Conservation (phyloP, 1,140 invertebrate genomes). For the Lerema accius region DNA sequence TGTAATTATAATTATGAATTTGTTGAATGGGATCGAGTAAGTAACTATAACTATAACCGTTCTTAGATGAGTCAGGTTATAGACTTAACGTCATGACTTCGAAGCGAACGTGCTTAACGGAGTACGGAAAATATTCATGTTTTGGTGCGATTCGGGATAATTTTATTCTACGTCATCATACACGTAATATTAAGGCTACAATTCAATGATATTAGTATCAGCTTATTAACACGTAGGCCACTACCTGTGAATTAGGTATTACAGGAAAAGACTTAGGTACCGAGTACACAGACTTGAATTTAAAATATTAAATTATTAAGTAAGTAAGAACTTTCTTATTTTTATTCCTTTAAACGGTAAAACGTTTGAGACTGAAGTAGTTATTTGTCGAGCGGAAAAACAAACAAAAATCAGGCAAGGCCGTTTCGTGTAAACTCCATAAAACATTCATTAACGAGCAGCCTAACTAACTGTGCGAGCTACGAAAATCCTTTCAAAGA, state of each 20-base stretch:
- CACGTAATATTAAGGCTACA: background rate
- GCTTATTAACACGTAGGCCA: background rate
- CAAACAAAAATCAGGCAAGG: background rate
- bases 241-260: too few species aligned
- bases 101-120: background rate
- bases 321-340: too few species aligned
- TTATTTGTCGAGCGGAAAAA: background rate
- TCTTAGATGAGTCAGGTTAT: slow-evolving; percentile 48
- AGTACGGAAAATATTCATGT: slow-evolving; percentile 4
- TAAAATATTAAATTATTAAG: background rate
- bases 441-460: slow-evolving; percentile 10
- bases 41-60: slow-evolving; percentile 52
- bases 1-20: slow-evolving; percentile 48
- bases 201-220: too few species aligned
- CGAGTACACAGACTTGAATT: too few species aligned
- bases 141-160: slow-evolving; percentile 2
- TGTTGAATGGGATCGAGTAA: slow-evolving; percentile 43
- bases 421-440: background rate
- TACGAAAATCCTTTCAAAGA: slow-evolving; percentile 20
- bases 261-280: too few species aligned
- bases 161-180: background rate
- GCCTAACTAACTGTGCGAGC: background rate
- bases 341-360: too few species aligned
- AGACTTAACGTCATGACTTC: slow-evolving; percentile 25
- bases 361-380: background rate